phyloP scores from a whole-genome alignment of 2,888 invertebrate genomes.

The Barypeithes pellucidus region DNA sequence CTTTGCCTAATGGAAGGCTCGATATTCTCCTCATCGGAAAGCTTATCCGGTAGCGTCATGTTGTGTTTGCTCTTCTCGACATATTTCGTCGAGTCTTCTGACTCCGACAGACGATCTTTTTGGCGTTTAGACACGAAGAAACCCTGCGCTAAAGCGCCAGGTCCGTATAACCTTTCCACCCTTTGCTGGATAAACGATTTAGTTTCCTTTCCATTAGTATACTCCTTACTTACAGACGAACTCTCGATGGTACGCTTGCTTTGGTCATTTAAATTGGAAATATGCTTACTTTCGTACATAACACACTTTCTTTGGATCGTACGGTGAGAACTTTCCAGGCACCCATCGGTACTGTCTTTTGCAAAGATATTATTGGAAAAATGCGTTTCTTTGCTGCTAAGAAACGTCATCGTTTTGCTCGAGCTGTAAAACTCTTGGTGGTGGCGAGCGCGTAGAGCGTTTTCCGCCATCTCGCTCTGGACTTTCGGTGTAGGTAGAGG shows the following conservation, averaged over 20 bases:
- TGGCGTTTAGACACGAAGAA: slow-evolving; percentile 82
- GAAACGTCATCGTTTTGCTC: slow-evolving; percentile 62
- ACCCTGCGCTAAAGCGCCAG: slow-evolving; percentile 88
- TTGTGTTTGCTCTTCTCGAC: slow-evolving; percentile 59
- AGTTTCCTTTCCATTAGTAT: slow-evolving; percentile 70
- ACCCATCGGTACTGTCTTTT: slow-evolving; percentile 66
- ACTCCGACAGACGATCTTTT: slow-evolving; percentile 68
- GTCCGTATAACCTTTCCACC: slow-evolving; percentile 90
- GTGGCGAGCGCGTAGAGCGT: slow-evolving; percentile 58
- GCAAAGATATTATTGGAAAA: slow-evolving; percentile 61
- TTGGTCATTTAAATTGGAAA: slow-evolving; percentile 56
- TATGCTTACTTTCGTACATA: slow-evolving; percentile 60
- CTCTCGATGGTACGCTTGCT: slow-evolving; percentile 60
- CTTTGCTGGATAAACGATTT: slow-evolving; percentile 91
- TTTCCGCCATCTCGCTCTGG: slow-evolving; percentile 62
- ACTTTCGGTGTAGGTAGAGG: slow-evolving; percentile 62
- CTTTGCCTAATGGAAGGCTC: slow-evolving; percentile 68
- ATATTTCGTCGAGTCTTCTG: slow-evolving; percentile 49
- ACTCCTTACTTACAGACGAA: slow-evolving; percentile 61
- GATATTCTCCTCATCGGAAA: slow-evolving; percentile 60
- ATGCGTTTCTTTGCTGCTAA: slow-evolving; percentile 59
- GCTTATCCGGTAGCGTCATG: slow-evolving; percentile 62
- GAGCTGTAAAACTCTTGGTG: slow-evolving; percentile 62
- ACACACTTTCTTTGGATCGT: slow-evolving; percentile 59
- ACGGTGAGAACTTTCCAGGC: slow-evolving; percentile 61